phyloP scores from a whole-genome alignment of 2,797 vertebrate species.

The Siniperca obscura region DNA sequence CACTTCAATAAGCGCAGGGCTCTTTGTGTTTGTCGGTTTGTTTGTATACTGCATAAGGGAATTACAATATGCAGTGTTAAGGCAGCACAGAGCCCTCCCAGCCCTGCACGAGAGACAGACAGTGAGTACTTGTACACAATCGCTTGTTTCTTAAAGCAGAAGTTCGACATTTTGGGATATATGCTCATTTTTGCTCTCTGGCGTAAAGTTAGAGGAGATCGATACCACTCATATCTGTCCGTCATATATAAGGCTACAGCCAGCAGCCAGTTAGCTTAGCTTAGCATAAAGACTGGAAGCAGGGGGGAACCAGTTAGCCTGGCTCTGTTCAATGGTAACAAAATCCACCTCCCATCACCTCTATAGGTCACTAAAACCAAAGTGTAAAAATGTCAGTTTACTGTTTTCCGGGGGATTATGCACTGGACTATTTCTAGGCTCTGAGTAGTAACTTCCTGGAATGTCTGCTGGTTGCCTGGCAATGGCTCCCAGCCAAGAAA shows the following conservation, averaged over 20 bases:
- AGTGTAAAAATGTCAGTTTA: not conserved
- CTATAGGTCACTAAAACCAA: not conserved
- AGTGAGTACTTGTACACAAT: not conserved
- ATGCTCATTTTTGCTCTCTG: not conserved
- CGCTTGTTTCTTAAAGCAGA: not conserved
- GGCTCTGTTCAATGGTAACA: not conserved
- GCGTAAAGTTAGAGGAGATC: not conserved
- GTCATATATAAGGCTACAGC: not conserved
- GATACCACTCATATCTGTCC: not conserved
- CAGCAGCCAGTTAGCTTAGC: not conserved
- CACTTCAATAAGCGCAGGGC: conserved; percentile 38
- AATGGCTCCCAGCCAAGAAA: not conserved
- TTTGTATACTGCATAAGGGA: conserved; percentile 24
- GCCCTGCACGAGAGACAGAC: not conserved
- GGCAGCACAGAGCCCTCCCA: conserved; percentile 4
- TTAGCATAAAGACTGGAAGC: conserved; percentile 1
- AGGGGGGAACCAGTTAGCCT: not conserved
- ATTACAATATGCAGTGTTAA: conserved; percentile 31
- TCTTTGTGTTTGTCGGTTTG: conserved; percentile 38
- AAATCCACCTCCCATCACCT: not conserved
- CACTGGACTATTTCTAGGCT: not conserved
- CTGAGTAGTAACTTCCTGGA: not conserved
- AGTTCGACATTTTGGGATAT: not conserved
- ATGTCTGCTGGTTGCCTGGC: not conserved
- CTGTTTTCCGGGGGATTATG: not conserved